These are phyloP conservation scores for Rissa tridactyla DNA, from an alignment of 2,113 vertebrate genomes.

Conservation along the genomic window DNA sequence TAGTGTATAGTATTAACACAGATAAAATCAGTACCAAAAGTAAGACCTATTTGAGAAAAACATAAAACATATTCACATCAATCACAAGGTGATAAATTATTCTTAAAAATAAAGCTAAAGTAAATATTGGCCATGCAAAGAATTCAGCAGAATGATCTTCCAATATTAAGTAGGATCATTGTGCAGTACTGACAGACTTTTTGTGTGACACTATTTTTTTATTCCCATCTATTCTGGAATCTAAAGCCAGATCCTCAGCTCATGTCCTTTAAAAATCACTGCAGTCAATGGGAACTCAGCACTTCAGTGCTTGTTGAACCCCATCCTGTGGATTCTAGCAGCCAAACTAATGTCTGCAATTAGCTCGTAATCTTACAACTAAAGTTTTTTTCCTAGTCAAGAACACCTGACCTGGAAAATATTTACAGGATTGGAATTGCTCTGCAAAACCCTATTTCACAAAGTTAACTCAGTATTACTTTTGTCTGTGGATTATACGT, in stretches of 20 bases:
- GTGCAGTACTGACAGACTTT: fast-evolving
- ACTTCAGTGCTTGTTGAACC: neutral
- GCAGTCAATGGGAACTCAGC: neutral
- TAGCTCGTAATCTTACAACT: neutral
- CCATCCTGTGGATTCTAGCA: neutral
- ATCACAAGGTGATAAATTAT: neutral
- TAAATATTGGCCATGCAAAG: neutral
- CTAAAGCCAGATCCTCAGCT: neutral
- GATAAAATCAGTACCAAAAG: neutral
- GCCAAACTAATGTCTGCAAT: neutral
- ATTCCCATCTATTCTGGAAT: neutral
- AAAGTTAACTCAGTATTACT: neutral
- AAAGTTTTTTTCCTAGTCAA: neutral
- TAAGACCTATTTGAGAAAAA: neutral
- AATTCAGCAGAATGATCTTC: neutral
- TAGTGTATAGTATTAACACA: neutral
- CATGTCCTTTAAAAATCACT: neutral
- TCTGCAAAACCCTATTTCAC: neutral
- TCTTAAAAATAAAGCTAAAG: neutral
- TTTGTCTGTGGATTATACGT: neutral
- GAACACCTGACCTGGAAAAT: neutral
- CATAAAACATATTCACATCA: neutral
- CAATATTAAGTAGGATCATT: neutral
- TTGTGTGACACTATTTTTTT: neutral
- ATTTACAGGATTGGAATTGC: neutral